Conservation (phyloP, 2,888 invertebrate species). For the Meloe dianella region DNA sequence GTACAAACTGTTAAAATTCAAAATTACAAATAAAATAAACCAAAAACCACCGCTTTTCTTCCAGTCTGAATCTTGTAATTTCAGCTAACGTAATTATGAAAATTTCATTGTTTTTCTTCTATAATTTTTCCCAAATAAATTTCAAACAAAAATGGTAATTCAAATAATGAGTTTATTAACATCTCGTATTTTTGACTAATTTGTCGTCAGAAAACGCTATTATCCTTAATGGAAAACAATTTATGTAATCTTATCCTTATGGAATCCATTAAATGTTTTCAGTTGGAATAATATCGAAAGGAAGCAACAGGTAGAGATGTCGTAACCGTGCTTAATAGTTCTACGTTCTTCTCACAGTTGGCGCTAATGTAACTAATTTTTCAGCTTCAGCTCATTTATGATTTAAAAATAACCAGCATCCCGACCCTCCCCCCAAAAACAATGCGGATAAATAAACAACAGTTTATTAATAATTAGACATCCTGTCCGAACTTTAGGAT, state of each 20-base stretch:
- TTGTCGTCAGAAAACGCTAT: background rate
- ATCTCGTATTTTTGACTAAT: no score
- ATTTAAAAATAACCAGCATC: background rate
- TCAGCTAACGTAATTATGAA: background rate
- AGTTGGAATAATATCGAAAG: conserved; percentile 38
- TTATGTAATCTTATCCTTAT: conserved; percentile 10
- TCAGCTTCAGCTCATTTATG: conserved; percentile 20
- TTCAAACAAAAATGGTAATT: no score
- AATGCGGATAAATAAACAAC: background rate
- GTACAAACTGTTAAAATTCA: conserved; percentile 27
- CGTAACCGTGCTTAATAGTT: conserved; percentile 50
- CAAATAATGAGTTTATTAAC: no score
- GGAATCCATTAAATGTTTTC: conserved; percentile 37
- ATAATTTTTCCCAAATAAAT: no score
- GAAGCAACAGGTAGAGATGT: conserved; percentile 54
- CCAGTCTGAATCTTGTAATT: background rate
- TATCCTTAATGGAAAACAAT: conserved; percentile 21
- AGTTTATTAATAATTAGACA: background rate
- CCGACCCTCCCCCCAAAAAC: no score
- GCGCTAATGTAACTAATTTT: conserved; percentile 50
- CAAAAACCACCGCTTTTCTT: background rate
- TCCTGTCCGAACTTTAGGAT: background rate
- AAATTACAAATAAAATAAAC: background rate
- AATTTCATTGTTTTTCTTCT: background rate
- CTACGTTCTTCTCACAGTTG: conserved; percentile 53